Base-by-base conservation (phyloP, 2,888 invertebrate species). In the Eutolmus rufibarbis region DNA sequence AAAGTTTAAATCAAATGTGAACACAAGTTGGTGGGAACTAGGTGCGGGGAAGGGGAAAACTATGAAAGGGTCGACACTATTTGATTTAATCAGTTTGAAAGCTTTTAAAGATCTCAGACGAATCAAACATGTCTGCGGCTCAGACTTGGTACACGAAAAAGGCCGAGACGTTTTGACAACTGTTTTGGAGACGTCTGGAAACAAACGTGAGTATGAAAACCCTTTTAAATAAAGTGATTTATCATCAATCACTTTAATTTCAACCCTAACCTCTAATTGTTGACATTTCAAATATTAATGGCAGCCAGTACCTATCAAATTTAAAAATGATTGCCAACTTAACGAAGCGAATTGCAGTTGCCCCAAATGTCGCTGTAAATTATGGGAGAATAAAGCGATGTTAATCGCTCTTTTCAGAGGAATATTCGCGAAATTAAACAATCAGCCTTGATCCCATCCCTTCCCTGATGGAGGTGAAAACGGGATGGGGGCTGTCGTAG, bases 41-140 rank as follows among this genome's bases (percentile, higher is more conserved):
- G 28, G 66, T 37, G 16, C n/a, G 4, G 74, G 7, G 5, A 4
- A 4, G 4, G 14, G n/a, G n/a, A 5, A 37, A n/a, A n/a, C 43
- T 23, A 12, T 43, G 37, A 78, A 78, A 78, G 78, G 79, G 79
- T 56, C 79, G 31, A 79, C 79, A 79, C 28, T 23, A 51, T 79
- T 79, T 14, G 31, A 79, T 79, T 79, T 51, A 79, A 79, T 79
- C 79, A 51, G 28, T 79, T 79, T 79, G 31, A 79, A 79, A 79
- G 79, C 51, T 79, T 79, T 79, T 40, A 28, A 79, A 66, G 43
- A 51, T 79, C 51, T 46, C 79, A 79, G 79, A 79, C 79, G 9
- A 19, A 46, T 46, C 79, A 79, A 56, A 79, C 79, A 79, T 79
- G 51, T 79, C 51, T 79, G 46, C 23, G 79, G 46, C 51, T 46